Evolutionary conservation across 2,113 vertebrate species (phyloP), one percentile per base, ranked within the genome.

Genomic region (Osmerus eperlanus): DNA sequence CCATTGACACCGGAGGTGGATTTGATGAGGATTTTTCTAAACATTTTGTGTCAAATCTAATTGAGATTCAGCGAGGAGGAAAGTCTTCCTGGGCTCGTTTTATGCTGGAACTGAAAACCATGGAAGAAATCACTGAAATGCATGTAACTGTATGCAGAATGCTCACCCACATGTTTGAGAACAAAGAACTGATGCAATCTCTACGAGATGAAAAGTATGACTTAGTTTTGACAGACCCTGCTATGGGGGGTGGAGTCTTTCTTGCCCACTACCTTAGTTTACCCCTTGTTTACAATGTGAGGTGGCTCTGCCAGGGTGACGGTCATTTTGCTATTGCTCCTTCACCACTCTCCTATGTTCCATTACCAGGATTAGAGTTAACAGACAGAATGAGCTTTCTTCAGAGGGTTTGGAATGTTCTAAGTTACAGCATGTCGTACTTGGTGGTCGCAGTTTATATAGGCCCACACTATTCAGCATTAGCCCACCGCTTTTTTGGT

Each of bases 271-370:
- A 78, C 29, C 65, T 84, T 19, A 68, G 77, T 58, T 64, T 84
- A 14, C 79, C 82, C 15, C n/a, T 81, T 7, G 79, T 81, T 23
- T 75, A 76, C 21, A 74, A 78, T 66, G 76, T 74, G 41, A 61
- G 82, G 16, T 81, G 79, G 82, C 52, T 74, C 47, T 51, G 65
- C 13, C 62, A 36, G 41, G 79, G 75, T 21, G 82, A 81, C 6
- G 75, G 72, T 0, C 82, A 81, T 61, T 77, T 70, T 36, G 60
- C 59, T 14, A 68, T 68, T 61, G 82, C 76, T 2, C 76, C 82
- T 9, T 76, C 76, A 4, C 79, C 79, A 13, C 59, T 71, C 21
- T 81, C 82, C 16, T 79, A 81, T 15, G 70, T 84, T 23, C 79
- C 79, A 29, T 18, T 77, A 6, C 56, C 58, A 59, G 68, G 75